phyloP scores from a whole-genome alignment of 92 coral and sea anemone genomes.

The Parazoanthus atlanticus region DNA sequence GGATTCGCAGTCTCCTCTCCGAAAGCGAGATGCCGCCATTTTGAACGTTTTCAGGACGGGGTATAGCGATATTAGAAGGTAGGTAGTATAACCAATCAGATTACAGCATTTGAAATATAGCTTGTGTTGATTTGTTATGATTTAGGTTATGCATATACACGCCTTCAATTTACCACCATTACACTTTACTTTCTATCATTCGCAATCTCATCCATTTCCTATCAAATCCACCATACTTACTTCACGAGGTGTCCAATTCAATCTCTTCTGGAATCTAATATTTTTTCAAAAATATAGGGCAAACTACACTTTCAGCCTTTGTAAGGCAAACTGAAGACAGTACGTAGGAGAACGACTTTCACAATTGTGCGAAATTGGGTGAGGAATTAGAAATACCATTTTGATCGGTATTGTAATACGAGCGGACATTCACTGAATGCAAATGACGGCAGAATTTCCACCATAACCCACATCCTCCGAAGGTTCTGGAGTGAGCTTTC shows the following conservation, averaged over 20 bases:
- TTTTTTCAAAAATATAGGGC: neutral
- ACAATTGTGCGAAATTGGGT: neutral
- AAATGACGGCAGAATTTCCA: slow-evolving; percentile 25
- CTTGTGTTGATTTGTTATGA: neutral
- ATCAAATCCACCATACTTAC: neutral
- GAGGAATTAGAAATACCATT: neutral
- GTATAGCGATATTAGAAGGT: too few species aligned
- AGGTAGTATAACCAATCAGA: neutral
- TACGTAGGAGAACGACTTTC: slow-evolving; percentile 22
- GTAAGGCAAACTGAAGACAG: neutral
- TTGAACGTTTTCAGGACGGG: neutral
- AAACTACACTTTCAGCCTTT: neutral
- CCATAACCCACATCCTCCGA: slow-evolving; percentile 27
- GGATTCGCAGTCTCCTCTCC: too few species aligned
- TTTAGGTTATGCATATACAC: neutral
- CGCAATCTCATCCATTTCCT: neutral
- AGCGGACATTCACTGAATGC: slow-evolving; percentile 16
- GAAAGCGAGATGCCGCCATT: too few species aligned
- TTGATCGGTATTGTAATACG: neutral
- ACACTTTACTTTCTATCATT: neutral
- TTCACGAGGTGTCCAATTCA: neutral
- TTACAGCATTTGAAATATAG: neutral
- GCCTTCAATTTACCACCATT: neutral
- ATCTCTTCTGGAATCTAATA: neutral
- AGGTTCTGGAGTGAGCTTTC: slow-evolving; percentile 68